Conservation (phyloP, 2,797 vertebrate genomes). For the Tiaroga cobitis region DNA sequence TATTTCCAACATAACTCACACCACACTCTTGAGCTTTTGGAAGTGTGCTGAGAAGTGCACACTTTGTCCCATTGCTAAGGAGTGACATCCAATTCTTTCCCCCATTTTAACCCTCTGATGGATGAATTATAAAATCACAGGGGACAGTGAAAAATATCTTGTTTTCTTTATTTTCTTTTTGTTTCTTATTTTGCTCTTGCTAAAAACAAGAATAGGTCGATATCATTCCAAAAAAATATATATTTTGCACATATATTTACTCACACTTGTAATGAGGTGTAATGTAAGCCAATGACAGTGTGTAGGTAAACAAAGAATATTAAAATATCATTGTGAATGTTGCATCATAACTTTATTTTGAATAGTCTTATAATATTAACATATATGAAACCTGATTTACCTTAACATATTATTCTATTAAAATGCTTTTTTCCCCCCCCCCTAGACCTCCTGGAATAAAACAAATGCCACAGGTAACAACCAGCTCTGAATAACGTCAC, state of each 20-base stretch:
- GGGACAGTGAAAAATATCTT: neutral
- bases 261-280: neutral
- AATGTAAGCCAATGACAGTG: neutral
- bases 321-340: neutral
- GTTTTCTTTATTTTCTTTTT: neutral
- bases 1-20: neutral
- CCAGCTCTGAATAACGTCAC: neutral
- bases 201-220: neutral
- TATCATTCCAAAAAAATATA: neutral
- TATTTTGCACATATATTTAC: neutral
- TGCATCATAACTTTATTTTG: neutral
- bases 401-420: neutral
- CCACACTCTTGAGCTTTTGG: neutral
- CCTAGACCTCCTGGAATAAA: neutral
- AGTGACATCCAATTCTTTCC: neutral
- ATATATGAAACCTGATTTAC: neutral
- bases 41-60: neutral
- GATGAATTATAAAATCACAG: neutral
- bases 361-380: neutral
- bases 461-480: neutral
- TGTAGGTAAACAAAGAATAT: neutral
- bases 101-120: neutral
- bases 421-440: neutral
- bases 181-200: neutral
- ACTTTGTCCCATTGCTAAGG: neutral